These are phyloP conservation scores for Drosophila kambysellisi DNA, from an alignment of 2,888 invertebrate species.

Conservation along the genomic window DNA sequence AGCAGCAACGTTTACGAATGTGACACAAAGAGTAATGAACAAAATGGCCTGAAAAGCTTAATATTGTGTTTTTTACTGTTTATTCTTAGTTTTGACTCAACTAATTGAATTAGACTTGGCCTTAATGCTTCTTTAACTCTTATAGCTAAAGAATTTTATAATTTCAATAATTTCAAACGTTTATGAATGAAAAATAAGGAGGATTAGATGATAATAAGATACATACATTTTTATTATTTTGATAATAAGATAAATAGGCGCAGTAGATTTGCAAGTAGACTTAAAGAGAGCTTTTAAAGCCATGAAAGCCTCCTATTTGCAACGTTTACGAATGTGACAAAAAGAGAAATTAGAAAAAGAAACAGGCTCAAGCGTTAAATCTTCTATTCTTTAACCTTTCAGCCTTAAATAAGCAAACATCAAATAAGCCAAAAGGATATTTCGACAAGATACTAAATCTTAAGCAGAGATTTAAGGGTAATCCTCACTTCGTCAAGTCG, in stretches of 20 bases:
- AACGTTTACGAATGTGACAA: slow-evolving; percentile 2
- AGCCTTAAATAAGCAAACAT: background rate
- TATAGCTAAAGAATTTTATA: no score
- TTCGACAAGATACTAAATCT: background rate
- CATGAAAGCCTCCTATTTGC: background rate
- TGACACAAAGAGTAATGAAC: background rate
- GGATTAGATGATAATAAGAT: no score
- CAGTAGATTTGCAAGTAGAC: background rate
- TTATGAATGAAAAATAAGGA: no score
- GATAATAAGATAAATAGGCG: no score
- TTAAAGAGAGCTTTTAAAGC: background rate
- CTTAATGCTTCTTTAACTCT: no score
- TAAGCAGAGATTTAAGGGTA: slow-evolving; percentile 22
- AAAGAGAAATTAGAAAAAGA: background rate
- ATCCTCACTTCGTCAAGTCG: slow-evolving; percentile 11
- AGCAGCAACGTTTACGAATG: slow-evolving; percentile 7
- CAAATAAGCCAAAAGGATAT: background rate
- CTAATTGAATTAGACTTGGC: background rate
- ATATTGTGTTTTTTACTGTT: background rate
- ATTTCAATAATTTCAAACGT: no score
- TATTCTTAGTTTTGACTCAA: no score
- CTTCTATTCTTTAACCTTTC: background rate
- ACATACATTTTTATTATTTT: no score
- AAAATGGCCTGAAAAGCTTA: background rate
- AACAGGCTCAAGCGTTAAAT: background rate